These are phyloP conservation scores for Epizoanthus illoricatus DNA, from an alignment of 92 coral and sea anemone genomes.

Conservation along the genomic window DNA sequence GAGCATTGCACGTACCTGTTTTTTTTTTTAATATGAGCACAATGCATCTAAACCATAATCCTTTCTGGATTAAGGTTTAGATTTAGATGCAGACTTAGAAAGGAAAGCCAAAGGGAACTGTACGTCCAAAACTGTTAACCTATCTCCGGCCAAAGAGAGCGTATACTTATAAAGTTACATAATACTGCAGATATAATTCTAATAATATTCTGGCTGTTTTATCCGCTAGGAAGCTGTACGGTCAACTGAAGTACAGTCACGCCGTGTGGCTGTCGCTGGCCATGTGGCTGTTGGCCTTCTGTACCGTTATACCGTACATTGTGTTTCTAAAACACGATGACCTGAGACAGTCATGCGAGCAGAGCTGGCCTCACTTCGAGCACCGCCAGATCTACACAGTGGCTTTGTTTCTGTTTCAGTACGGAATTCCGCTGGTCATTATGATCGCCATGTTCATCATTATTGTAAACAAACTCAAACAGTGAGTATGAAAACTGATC, in stretches of 20 bases:
- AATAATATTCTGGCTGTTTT: background rate
- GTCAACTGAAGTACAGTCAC: slow-evolving; percentile 58
- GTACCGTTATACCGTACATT: slow-evolving; percentile 73
- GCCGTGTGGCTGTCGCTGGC: slow-evolving; percentile 46
- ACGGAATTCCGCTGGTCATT: slow-evolving; percentile 64
- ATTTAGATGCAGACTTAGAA: too few relatives aligned
- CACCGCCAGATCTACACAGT: slow-evolving; percentile 65
- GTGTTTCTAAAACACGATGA: slow-evolving; percentile 56
- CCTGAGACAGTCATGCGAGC: slow-evolving; percentile 62
- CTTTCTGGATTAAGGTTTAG: too few relatives aligned
- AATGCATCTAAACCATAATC: too few relatives aligned
- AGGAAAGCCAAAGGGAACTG: too few relatives aligned
- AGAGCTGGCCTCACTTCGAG: slow-evolving; percentile 52
- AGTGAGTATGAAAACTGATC: slow-evolving; percentile 50
- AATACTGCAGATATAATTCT: too few relatives aligned
- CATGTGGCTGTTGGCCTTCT: slow-evolving; percentile 65
- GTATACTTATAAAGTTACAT: too few relatives aligned
- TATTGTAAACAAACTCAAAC: slow-evolving; percentile 42
- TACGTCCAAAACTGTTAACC: too few relatives aligned
- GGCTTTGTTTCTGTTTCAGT: slow-evolving; percentile 66
- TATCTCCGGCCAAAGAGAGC: too few relatives aligned
- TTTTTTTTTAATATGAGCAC: too few relatives aligned
- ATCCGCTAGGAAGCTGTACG: slow-evolving; percentile 55
- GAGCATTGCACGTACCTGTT: too few relatives aligned
- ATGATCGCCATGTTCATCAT: slow-evolving; percentile 49